These are phyloP conservation scores for Typhlichthys subterraneus DNA, from an alignment of 2,797 vertebrate species.

Conservation along the genomic window DNA sequence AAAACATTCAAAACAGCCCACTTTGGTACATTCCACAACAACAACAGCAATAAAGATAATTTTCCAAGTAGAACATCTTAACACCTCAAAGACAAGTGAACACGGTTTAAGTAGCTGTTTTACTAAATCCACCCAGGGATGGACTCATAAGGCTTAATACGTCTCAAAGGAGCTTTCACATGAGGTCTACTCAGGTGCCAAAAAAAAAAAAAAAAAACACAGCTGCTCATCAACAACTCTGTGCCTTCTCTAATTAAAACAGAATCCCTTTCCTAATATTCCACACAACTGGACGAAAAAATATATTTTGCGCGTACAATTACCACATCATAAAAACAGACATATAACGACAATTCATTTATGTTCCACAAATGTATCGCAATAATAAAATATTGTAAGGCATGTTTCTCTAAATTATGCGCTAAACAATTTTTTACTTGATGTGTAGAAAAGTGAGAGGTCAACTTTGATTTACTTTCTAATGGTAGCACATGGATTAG, in stretches of 20 bases:
- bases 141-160: slow-evolving; percentile 25
- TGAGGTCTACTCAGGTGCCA: slow-evolving; percentile 35
- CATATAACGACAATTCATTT: slow-evolving; percentile 3
- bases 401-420: slow-evolving; percentile 37
- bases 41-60: slow-evolving; percentile 22
- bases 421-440: slow-evolving; percentile 26
- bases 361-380: not conserved
- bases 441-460: slow-evolving; percentile 37
- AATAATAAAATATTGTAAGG: not conserved
- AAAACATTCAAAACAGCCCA: slow-evolving; percentile 41
- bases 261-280: slow-evolving; percentile 48
- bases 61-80: slow-evolving; percentile 19
- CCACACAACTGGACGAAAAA: slow-evolving; percentile 5
- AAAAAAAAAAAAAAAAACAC: slow-evolving; percentile 45
- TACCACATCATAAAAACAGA: not conserved
- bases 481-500: slow-evolving; percentile 58
- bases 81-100: slow-evolving; percentile 37
- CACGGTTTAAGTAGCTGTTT: slow-evolving; percentile 24
- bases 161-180: slow-evolving; percentile 20
- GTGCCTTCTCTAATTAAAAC: slow-evolving; percentile 50
- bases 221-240: slow-evolving; percentile 54
- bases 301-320: slow-evolving; percentile 16
- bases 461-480: slow-evolving; percentile 55
- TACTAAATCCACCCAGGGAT: slow-evolving; percentile 30
- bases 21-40: slow-evolving; percentile 32